Evolutionary conservation across 1,140 invertebrate genomes (phyloP), one percentile per base, ranked within the genome.

Genomic region (Sminthurides bifidus): DNA sequence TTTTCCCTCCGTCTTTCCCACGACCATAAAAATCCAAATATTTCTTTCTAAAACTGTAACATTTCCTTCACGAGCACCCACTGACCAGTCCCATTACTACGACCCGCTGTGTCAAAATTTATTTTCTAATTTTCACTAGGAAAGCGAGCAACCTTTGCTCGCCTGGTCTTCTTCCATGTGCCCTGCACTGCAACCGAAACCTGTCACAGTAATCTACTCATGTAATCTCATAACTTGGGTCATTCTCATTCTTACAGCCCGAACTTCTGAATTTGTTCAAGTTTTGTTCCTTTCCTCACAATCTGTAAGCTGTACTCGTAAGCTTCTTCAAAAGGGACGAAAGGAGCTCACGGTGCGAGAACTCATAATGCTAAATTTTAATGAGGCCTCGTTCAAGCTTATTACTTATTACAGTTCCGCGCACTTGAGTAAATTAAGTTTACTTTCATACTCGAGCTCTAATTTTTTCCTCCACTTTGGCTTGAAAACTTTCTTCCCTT

Each of bases 11-110:
- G 19, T 31, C 45, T 58, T 62, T 62, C 60, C 60, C 60, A 62
- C 60, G 60, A 56, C 56, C 60, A 58, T 62, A 62, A 62, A 62
- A 62, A 49, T 53, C 45, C 51, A 48, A 57, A 56, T 52, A 55
- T 58, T 53, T 54, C 50, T 45, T 38, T 54, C 37, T 54, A 56
- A 58, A 58, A 56, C 46, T 50, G 50, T 62, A 54, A 55, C 52
- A 58, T 35, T 53, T 52, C 43, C 44, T 30, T 30, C 17, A 41
- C 38, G 50, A 53, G 33, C 30, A 43, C 37, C 37, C 52, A 58
- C 49, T 58, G 56, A 58, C 56, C 56, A 33, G 56, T 58, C 56
- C 56, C 49, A 58, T 58, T 58, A 46, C 30, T 19, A 24, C 46
- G 46, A 58, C 49, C 56, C 56, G 50, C 56, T 58, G 56, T 52